Conservation (phyloP, 2,797 vertebrate genomes). For the Dipus sagitta region DNA sequence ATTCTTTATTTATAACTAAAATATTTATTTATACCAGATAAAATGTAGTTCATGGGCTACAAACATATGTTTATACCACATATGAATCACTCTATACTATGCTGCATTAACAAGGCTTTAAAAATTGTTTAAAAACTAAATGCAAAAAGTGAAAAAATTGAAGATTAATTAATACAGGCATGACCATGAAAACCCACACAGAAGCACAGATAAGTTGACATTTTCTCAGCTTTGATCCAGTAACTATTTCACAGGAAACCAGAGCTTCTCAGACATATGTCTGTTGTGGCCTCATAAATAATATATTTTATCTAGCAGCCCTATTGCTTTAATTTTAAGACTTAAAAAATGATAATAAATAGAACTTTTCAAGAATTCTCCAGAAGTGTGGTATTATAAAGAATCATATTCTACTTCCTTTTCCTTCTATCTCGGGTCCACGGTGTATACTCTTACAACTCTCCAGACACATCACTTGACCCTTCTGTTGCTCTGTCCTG, state of each 20-base stretch:
- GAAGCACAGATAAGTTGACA: not conserved
- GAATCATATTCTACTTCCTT: not conserved
- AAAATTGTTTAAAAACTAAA: conserved; percentile 3
- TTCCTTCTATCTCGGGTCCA: not conserved
- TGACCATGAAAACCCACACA: not conserved
- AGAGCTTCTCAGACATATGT: not conserved
- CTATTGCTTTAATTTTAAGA: conserved; percentile 23
- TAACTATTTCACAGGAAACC: not conserved
- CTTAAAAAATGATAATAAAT: not conserved
- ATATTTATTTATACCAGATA: conserved; percentile 7
- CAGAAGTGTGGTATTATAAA: not conserved
- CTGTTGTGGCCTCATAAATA: not conserved
- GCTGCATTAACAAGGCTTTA: not conserved
- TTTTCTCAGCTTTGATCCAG: not conserved
- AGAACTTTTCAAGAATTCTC: conserved; percentile 23
- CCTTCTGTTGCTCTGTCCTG: not conserved
- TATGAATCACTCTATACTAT: not conserved
- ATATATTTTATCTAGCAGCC: not conserved
- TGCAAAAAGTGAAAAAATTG: not conserved
- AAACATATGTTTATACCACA: not conserved
- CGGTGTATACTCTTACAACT: not conserved
- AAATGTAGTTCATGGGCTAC: not conserved
- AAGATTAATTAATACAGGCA: not conserved
- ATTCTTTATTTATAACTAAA: conserved; percentile 2
- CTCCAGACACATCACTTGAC: not conserved